Base-by-base conservation (phyloP, 2,113 vertebrate genomes). In the Propithecus coquereli region DNA sequence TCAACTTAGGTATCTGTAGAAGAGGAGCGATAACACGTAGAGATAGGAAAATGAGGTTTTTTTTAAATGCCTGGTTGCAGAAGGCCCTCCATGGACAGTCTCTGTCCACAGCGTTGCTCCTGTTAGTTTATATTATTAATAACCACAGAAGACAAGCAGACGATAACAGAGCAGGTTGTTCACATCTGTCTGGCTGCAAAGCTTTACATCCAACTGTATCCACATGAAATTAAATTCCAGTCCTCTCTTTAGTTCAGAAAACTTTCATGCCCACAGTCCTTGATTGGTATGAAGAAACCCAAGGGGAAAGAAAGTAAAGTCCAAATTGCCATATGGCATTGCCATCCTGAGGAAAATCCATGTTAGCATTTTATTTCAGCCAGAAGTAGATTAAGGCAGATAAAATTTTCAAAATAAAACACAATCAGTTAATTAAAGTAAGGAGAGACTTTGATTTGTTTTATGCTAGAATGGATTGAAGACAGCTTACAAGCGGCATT, bases 371-470 rank as follows among this genome's bases (percentile, higher is more conserved):
- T 93, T 76, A 95, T 94, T 96, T 96, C 96, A 97, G 94, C 97
- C 97, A 96, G 95, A 93, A 93, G 91, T 87, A 97, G 96, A 96
- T 98, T 97, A 97, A 68, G 93, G 93, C 95, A 94, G 96, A 97
- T 97, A 96, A 90, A 93, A 68, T 30, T 94, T 96, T 96, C 93
- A 94, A 97, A 97, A 97, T 91, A 97, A 97, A 97, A 94, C 87
- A 90, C 94, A 92, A 98, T 97, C 94, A 95, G 96, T 95, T 98
- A 97, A 98, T 98, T 97, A 98, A 97, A 98, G 83, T 45, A 92
- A 97, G 93, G 95, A 93, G 90, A 87, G 87, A 91, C 90, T 97
- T 87, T 92, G 94, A 91, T 97, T 97, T 97, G 92, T 93, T 97
- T 93, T 95, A 71, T 6, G 79, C 94, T 95, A 73, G 92, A 91